Base-by-base conservation (phyloP, 2,797 vertebrate genomes). In the Nyctalus aviator region DNA sequence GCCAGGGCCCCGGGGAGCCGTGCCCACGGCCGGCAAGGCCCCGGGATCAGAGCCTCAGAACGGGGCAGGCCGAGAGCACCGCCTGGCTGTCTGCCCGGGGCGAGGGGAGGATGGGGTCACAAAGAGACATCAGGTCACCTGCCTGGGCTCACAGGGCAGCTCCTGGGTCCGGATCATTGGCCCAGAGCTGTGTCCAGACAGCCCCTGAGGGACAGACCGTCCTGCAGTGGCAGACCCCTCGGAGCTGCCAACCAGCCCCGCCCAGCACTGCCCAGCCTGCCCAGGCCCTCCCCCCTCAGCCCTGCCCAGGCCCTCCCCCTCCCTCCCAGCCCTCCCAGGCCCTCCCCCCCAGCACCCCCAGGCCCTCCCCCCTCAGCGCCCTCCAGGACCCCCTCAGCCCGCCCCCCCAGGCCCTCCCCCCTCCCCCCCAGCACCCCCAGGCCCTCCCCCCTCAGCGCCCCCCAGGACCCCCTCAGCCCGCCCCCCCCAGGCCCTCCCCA, bases 71-170 rank as follows among this genome's bases (percentile, higher is more conserved):
- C 1, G 8, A 13, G 1, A 8, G 18, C 0, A 15, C 35, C 15
- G 13, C 8, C 53, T 0, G 17, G 57, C 10, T 0, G 1, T 6
- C 0, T 14, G 59, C 46, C 62, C 85, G 20, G 46, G 71, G 59
- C 3, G 64, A 59, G 0, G 17, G 27, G 30, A 50, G 8, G 62
- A 46, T 1, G 5, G 1, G 12, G 44, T 8, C 21, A n/a, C 25
- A 30, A 5, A 14, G 48, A 30, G 35, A 12, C 6, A 0, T 17
- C 0, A 5, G 21, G 44, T 8, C 68, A 55, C 59, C 11, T 20
- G 35, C n/a, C 68, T 37, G 53, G 50, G 68, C 79, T 23, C 84
- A 78, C 44, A 50, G 8, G 10, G 66, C 1, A 0, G 73, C 68
- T 69, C 71, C 27, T 0, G 30, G 92, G 32, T 35, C 32, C 72